Conservation (phyloP, 2,888 invertebrate species). For the Amitus sp. region DNA sequence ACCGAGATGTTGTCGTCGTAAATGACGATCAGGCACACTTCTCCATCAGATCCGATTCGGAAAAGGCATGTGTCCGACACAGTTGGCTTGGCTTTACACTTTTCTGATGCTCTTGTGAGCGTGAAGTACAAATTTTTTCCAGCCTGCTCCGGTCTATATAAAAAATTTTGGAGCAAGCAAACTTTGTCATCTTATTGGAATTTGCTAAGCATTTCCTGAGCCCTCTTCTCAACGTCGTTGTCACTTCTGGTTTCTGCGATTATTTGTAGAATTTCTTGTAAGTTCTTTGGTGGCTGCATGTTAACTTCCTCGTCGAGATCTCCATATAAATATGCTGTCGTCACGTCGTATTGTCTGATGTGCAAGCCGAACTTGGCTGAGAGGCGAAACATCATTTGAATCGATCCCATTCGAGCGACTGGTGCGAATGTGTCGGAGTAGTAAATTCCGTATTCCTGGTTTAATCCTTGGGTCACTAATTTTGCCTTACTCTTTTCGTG, state of each 20-base stretch:
- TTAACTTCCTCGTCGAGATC: constrained; percentile 14
- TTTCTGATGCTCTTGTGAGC: constrained; percentile 3
- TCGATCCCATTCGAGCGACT: too few relatives aligned
- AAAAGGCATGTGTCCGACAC: constrained; percentile 21
- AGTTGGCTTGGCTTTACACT: constrained; percentile 2
- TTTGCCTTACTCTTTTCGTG: constrained; percentile 7
- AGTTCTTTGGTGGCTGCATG: constrained; percentile 17
- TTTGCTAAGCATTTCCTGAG: constrained; percentile 8
- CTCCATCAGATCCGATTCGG: constrained; percentile 11
- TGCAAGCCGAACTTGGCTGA: constrained; percentile 9
- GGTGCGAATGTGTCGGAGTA: too few relatives aligned
- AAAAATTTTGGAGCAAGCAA: constrained; percentile 7
- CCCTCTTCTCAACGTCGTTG: constrained; percentile 1
- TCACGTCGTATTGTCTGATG: constrained; percentile 22
- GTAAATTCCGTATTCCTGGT: constrained; percentile 13
- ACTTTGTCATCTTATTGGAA: constrained; percentile 9
- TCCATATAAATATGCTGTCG: constrained; percentile 21
- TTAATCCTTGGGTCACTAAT: constrained; percentile 22
- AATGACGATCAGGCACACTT: constrained; percentile 28
- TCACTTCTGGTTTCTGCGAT: background rate
- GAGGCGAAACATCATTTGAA: constrained; percentile 8
- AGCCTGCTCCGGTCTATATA: constrained; percentile 17
- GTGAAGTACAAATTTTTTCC: constrained; percentile 10
- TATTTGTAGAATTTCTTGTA: constrained; percentile 8
- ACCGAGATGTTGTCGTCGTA: constrained; percentile 34